Conservation (phyloP, 2,888 invertebrate genomes). For the Biston stratarius region DNA sequence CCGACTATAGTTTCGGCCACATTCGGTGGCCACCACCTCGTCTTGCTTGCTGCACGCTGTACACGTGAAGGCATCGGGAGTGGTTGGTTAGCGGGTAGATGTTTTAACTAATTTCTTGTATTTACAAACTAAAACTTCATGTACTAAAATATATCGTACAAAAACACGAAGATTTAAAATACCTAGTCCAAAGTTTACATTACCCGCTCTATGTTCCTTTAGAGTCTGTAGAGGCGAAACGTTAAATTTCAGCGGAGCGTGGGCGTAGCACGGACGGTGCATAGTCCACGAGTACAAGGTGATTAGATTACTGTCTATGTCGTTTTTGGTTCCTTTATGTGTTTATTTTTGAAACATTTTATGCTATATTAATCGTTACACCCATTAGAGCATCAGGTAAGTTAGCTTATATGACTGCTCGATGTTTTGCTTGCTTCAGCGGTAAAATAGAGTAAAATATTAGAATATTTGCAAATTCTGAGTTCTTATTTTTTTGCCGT, state of each 20-base stretch:
- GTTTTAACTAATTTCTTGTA: too few species aligned
- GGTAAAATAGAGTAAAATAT: too few species aligned
- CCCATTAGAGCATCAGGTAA: neutral
- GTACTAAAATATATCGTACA: too few species aligned
- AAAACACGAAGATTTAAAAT: neutral
- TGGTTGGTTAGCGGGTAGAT: too few species aligned
- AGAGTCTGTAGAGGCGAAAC: slow-evolving; percentile 62
- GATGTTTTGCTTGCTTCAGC: neutral
- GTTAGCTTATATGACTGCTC: neutral
- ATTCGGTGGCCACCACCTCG: too few species aligned
- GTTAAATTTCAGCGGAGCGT: slow-evolving; percentile 74
- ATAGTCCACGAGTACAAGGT: slow-evolving; percentile 54
- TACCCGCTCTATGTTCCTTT: slow-evolving; percentile 28
- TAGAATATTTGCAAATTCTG: too few species aligned
- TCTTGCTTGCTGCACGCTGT: too few species aligned
- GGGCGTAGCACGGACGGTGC: slow-evolving; percentile 59
- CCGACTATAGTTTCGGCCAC: too few species aligned
- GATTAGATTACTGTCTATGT: slow-evolving; percentile 66
- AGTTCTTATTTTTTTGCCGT: too few species aligned
- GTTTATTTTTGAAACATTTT: slow-evolving; percentile 27
- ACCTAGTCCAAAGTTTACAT: slow-evolving; percentile 19
- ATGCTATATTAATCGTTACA: slow-evolving; percentile 3
- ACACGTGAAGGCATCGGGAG: too few species aligned
- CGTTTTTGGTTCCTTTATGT: slow-evolving; percentile 34
- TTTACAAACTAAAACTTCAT: too few species aligned